Conservation (phyloP, 2,888 invertebrate genomes). For the Metopia argyrocephala region DNA sequence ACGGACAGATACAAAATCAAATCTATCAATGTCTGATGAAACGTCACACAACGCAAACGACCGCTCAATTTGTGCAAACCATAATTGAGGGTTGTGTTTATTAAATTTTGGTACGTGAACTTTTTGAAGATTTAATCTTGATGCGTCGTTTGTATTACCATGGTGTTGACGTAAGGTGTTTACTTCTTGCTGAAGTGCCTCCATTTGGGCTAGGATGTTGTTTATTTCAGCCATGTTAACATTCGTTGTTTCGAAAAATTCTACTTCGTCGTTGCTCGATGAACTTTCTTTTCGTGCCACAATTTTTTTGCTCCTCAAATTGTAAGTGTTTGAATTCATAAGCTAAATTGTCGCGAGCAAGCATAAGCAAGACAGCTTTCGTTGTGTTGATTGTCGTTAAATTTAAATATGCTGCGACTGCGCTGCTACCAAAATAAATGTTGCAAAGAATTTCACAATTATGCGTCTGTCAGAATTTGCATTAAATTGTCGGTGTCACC, state of each 20-base stretch:
- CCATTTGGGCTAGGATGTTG: slow-evolving; percentile 16
- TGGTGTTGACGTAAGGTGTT: slow-evolving; percentile 3
- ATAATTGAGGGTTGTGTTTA: slow-evolving; percentile 24
- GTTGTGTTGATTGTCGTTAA: neutral
- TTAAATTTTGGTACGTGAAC: slow-evolving; percentile 40
- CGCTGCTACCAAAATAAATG: slow-evolving; percentile 6
- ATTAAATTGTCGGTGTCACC: too few relatives aligned
- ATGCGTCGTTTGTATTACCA: neutral
- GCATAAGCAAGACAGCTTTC: too few relatives aligned
- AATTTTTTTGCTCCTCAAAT: neutral
- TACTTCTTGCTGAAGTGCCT: neutral
- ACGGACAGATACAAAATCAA: slow-evolving; percentile 5
- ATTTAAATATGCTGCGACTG: neutral
- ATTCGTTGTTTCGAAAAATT: too few relatives aligned
- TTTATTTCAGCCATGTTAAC: slow-evolving; percentile 9
- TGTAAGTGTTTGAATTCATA: neutral
- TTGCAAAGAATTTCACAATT: too few relatives aligned
- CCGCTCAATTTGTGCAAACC: slow-evolving; percentile 36
- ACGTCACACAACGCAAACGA: slow-evolving; percentile 13
- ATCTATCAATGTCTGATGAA: slow-evolving; percentile 25
- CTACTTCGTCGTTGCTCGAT: neutral
- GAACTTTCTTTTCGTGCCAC: neutral
- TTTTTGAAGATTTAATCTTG: slow-evolving; percentile 13
- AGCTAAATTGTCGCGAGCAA: neutral
- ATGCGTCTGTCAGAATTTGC: too few relatives aligned